A percentile compares a stretch with the other conserved stretches of the same genome.
These are phyloP conservation scores for Ceramica pisi DNA, from an alignment of 2,888 invertebrate genomes.

Conservation along the genomic window DNA sequence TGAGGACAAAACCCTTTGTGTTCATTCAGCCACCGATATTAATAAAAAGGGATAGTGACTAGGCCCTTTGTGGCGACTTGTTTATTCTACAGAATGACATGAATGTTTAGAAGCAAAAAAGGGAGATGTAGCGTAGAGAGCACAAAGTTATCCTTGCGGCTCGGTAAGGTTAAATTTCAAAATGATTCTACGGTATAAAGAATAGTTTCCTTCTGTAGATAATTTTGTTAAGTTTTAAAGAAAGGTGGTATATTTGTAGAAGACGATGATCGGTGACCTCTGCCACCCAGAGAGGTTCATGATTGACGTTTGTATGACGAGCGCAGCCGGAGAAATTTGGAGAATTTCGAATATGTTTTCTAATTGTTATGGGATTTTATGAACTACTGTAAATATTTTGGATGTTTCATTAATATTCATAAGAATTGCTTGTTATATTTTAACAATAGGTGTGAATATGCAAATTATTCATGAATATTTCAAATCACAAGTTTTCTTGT, in stretches of 20 bases:
- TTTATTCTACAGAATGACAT: conserved; percentile 86
- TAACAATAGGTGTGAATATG: conserved; percentile 47
- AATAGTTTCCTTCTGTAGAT: conserved; percentile 60
- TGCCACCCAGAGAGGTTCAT: conserved; percentile 84
- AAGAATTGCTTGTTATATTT: conserved; percentile 1
- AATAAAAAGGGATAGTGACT: conserved; percentile 88
- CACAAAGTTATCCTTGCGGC: conserved; percentile 67
- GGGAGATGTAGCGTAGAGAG: conserved; percentile 76
- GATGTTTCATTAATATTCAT: conserved; percentile 34
- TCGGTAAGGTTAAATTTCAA: conserved; percentile 63
- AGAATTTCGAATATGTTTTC: conserved; percentile 78
- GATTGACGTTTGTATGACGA: conserved; percentile 89
- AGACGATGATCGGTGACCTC: conserved; percentile 86
- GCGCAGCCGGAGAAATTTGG: conserved; percentile 83
- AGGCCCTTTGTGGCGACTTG: conserved; percentile 83
- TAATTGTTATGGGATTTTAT: conserved; percentile 69
- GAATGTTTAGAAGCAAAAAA: conserved; percentile 87
- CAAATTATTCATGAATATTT: conserved; percentile 13
- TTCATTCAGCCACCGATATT: conserved; percentile 86
- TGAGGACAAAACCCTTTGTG: conserved; percentile 86
- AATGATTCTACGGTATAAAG: conserved; percentile 65
- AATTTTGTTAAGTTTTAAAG: conserved; percentile 46
- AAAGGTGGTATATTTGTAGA: conserved; percentile 71
- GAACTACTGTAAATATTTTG: conserved; percentile 57
- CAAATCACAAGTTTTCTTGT: not conserved